Percentiles rank a stretch among this genome's conserved stretches.
These are phyloP conservation scores for Calcarius lapponicus DNA, from an alignment of 2,797 vertebrate species.

Conservation along the genomic window DNA sequence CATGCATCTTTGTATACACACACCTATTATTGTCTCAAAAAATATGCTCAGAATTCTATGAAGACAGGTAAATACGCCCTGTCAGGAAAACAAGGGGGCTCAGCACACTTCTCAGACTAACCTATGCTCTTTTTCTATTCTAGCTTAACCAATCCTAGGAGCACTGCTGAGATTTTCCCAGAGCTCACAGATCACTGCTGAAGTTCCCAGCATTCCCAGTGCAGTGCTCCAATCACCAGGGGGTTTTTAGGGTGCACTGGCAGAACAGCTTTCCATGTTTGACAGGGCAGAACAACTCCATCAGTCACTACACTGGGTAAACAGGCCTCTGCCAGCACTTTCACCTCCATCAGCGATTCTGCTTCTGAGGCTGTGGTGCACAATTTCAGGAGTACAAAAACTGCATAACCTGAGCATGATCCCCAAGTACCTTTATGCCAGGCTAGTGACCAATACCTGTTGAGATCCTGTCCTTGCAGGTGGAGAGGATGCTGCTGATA, in stretches of 20 bases:
- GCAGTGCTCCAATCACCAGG: not conserved
- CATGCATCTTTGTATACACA: not conserved
- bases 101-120: not conserved
- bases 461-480: constrained; percentile 89
- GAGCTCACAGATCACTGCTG: not conserved
- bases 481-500: constrained; percentile 96
- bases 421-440: not conserved
- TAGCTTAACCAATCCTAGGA: not conserved
- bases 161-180: not conserved
- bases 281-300: not conserved
- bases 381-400: not conserved
- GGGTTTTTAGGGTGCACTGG: not conserved
- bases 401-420: not conserved
- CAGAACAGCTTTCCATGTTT: not conserved
- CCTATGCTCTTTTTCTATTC: not conserved
- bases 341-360: not conserved
- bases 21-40: not conserved
- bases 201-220: not conserved
- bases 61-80: not conserved
- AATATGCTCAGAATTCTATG: not conserved
- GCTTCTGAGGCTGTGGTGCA: accelerated
- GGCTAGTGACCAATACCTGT: constrained; percentile 77
- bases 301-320: not conserved
- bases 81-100: not conserved
- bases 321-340: not conserved